These are phyloP conservation scores for Eristalis arbustorum DNA, from an alignment of 2,888 invertebrate genomes.

Conservation along the genomic window DNA sequence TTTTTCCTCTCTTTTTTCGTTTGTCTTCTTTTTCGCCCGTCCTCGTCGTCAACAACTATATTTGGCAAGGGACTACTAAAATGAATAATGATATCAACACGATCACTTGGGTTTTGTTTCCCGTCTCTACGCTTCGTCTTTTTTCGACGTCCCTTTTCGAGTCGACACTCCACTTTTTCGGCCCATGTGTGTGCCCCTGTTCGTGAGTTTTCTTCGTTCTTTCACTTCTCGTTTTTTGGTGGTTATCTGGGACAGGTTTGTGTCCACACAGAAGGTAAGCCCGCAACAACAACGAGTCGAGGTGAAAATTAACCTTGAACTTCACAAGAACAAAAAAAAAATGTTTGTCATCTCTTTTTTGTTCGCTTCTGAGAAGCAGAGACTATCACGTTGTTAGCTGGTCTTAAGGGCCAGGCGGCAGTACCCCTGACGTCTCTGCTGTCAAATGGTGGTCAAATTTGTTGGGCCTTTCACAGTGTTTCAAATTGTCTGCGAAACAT, in stretches of 20 bases:
- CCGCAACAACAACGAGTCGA: slow-evolving; percentile 30
- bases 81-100: slow-evolving; percentile 41
- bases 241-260: slow-evolving; percentile 57
- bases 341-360: background rate
- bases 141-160: slow-evolving; percentile 29
- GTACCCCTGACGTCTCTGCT: background rate
- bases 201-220: slow-evolving; percentile 2
- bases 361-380: background rate
- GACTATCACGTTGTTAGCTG: background rate
- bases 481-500: slow-evolving; percentile 61
- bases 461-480: background rate
- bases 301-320: slow-evolving; percentile 78
- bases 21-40: background rate
- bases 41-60: slow-evolving; percentile 17
- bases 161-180: background rate
- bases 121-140: background rate
- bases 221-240: background rate
- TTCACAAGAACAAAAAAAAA: slow-evolving; percentile 72
- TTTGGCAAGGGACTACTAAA: slow-evolving; percentile 35
- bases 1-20: background rate
- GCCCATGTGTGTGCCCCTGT: background rate
- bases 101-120: background rate
- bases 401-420: slow-evolving; percentile 62
- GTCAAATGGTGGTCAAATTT: background rate
- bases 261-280: slow-evolving; percentile 34